Evolutionary conservation across 2,797 vertebrate species (phyloP).

Genomic region (Syngnathus acus): DNA sequence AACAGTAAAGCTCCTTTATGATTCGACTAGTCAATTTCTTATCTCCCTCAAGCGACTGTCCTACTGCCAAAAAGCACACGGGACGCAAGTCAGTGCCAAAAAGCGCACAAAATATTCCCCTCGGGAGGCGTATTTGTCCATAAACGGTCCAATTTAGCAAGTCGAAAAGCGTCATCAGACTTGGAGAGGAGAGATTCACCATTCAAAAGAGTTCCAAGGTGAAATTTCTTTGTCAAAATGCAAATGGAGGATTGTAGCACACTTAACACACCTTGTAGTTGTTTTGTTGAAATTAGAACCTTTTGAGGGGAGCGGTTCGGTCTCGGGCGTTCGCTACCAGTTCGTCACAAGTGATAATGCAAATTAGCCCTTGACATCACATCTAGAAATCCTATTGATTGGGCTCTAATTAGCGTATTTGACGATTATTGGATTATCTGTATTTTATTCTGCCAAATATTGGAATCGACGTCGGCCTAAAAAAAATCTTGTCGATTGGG

Average conservation of each 20-base stretch:
- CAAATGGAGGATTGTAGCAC: neutral
- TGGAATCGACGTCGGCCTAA: no score
- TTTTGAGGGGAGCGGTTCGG: neutral
- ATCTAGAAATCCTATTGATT: no score
- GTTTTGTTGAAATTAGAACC: neutral
- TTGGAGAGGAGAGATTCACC: neutral
- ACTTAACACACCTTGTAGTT: neutral
- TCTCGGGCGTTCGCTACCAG: neutral
- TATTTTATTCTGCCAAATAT: no score
- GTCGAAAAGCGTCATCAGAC: neutral
- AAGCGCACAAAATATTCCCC: neutral
- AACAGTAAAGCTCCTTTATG: slow-evolving; percentile 6
- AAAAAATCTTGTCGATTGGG: no score
- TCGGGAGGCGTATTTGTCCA: neutral
- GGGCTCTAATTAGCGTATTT: no score
- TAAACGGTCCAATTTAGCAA: no score
- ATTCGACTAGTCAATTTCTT: slow-evolving; percentile 2
- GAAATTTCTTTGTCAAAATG: neutral
- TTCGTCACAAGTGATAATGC: no score
- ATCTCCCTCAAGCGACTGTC: neutral
- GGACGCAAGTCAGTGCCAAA: neutral
- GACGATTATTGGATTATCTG: no score
- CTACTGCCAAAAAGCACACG: neutral
- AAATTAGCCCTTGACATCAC: no score
- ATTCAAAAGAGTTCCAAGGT: neutral